Evolutionary conservation across 1,140 invertebrate species (phyloP).

Genomic region (Periplaneta americana): DNA sequence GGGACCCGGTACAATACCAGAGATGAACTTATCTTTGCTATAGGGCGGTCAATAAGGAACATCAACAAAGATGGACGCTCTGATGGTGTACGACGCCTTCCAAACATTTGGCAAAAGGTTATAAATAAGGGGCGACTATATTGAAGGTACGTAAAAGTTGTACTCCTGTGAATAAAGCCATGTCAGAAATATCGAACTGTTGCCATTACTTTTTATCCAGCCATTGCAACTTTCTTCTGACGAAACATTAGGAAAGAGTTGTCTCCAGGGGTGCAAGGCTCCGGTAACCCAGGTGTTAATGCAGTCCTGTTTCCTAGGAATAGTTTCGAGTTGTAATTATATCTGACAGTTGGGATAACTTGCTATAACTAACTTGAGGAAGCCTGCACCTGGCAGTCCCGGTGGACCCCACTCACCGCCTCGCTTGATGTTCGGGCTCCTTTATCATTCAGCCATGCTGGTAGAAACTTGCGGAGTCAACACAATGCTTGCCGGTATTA

Average conservation of each 20-base stretch:
- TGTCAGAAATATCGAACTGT: background rate
- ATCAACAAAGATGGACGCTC: too few species aligned
- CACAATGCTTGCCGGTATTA: background rate
- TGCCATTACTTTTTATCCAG: too few species aligned
- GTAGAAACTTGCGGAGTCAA: background rate
- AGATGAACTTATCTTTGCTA: too few species aligned
- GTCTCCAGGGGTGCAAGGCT: background rate
- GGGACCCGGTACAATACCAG: too few species aligned
- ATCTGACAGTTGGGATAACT: background rate
- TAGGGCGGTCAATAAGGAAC: too few species aligned
- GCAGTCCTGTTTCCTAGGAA: too few species aligned
- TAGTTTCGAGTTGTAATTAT: background rate
- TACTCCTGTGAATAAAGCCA: background rate
- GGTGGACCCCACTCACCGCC: background rate
- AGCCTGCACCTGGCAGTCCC: background rate
- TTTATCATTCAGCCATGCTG: background rate
- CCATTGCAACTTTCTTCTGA: background rate
- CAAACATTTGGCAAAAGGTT: background rate
- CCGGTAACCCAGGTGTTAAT: background rate
- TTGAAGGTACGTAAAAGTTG: background rate
- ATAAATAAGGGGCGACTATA: background rate
- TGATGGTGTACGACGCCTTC: too few species aligned
- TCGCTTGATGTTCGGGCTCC: too few species aligned
- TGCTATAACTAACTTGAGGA: background rate
- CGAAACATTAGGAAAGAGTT: too few species aligned